These are phyloP conservation scores for Eurosta solidaginis DNA, from an alignment of 1,140 invertebrate genomes.

Conservation along the genomic window DNA sequence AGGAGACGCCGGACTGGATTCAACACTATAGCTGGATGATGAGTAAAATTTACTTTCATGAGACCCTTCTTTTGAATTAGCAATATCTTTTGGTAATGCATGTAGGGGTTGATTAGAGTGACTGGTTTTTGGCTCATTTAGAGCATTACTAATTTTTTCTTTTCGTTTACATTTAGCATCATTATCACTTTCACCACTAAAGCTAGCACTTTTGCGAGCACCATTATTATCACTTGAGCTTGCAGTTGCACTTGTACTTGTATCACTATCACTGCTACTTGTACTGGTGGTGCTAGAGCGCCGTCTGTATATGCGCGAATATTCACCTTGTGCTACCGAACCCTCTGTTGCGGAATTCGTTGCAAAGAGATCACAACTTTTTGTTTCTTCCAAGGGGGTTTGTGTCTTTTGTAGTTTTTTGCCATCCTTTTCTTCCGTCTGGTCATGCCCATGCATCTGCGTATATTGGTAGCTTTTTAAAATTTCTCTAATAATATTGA, in stretches of 20 bases:
- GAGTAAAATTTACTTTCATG: not conserved
- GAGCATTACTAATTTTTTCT: no score
- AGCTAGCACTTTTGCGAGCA: not conserved
- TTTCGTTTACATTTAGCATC: not conserved
- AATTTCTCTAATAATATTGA: not conserved
- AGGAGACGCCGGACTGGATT: constrained; percentile 28
- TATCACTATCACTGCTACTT: constrained; percentile 24
- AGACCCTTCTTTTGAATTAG: not conserved
- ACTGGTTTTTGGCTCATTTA: not conserved
- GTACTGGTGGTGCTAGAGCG: constrained; percentile 28
- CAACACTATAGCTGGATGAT: not conserved
- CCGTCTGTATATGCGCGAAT: constrained; percentile 19
- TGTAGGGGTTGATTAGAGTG: constrained; percentile 1
- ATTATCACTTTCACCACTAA: not conserved
- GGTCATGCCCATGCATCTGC: constrained; percentile 52
- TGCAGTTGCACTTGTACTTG: not conserved
- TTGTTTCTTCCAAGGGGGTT: constrained; percentile 43
- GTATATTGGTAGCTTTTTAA: not conserved
- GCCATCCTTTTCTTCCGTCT: constrained; percentile 38
- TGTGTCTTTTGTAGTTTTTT: constrained; percentile 33
- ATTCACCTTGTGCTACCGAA: constrained; percentile 31
- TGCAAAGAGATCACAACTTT: constrained; percentile 25
- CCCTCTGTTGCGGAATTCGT: constrained; percentile 32
- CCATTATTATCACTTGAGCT: constrained; percentile 31
- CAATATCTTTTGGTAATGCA: not conserved